Evolutionary conservation across 2,888 invertebrate species (phyloP).

Genomic region (Scaptodrosophila latifasciaeformis): DNA sequence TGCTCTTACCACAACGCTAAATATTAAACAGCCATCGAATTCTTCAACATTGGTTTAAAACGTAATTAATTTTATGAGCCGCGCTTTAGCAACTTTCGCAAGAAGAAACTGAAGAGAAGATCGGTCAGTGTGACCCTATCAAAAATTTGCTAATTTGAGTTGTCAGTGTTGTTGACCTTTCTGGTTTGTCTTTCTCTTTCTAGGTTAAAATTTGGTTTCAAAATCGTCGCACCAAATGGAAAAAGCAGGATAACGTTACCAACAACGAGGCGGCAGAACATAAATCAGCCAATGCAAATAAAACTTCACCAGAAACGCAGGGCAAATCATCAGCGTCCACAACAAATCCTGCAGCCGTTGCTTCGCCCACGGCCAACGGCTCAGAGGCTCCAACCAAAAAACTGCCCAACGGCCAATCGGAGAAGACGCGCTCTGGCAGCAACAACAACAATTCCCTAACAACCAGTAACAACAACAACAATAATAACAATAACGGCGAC

Average conservation of each 20-base stretch:
- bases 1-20: too few relatives aligned
- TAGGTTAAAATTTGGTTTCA: too few relatives aligned
- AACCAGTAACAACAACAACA: constrained; percentile 23
- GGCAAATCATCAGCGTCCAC: constrained; percentile 18
- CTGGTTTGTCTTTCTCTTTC: constrained; percentile 34
- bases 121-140: too few relatives aligned
- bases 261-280: constrained; percentile 88
- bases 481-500: constrained; percentile 32
- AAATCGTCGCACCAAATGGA: constrained; percentile 79
- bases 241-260: constrained; percentile 94
- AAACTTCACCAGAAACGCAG: constrained; percentile 18
- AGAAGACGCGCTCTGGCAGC: constrained; percentile 33
- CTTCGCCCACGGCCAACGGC: constrained; percentile 19
- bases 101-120: too few relatives aligned
- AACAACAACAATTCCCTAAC: constrained; percentile 31
- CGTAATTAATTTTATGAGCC: too few relatives aligned
- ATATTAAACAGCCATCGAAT: too few relatives aligned
- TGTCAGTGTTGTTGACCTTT: too few relatives aligned
- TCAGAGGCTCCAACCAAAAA: too few relatives aligned
- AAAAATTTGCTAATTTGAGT: too few relatives aligned
- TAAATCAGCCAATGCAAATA: constrained; percentile 48
- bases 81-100: too few relatives aligned
- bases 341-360: constrained; percentile 20
- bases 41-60: too few relatives aligned
- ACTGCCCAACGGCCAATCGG: constrained; percentile 34